Base-by-base conservation (phyloP, 2,113 vertebrate species). In the Lamprotornis superbus region DNA sequence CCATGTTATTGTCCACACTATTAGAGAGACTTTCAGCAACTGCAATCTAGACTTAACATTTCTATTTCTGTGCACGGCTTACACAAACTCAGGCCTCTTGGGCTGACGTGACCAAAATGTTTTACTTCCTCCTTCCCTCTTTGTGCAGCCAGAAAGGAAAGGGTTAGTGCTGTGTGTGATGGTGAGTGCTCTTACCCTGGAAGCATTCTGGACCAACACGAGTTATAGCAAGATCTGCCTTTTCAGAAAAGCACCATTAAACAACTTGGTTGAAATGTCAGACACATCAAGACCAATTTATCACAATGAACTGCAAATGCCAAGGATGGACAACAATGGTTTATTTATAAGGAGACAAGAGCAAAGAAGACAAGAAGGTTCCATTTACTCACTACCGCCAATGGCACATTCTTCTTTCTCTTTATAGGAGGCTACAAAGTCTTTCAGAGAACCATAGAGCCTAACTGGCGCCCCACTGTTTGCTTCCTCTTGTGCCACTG, bases 281-380 rank as follows among this genome's bases (percentile, higher is more conserved):
- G 95, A 94, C 95, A 86, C 95, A 97, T 97, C 97, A 97, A 95
- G 89, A 94, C 92, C 95, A 96, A 97, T 97, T 97, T 97, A 97
- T 97, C 97, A 97, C 96, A 96, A 97, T 97, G 94, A 95, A 96
- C 94, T 93, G 94, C 92, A 97, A 97, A 96, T 96, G 97, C 95
- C 96, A 96, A 95, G 93, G 96, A 97, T 97, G 97, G 96, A 97
- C 96, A 96, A 97, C 96, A 97, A 97, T 97, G 92, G 70, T 96
- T 97, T 97, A 97, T 97, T 97, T 96, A 95, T 97, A 94, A 89
- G 91, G 89, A 97, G 96, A 97, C 95, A 97, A 97, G 97, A 96
- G 97, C 91, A 93, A 97, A 97, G 96, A 95, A 56, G 96, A 97
- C 95, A 97, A 96, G 97, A 96, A 96, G 91, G 96, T 97, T 94